Evolutionary conservation across 2,113 vertebrate genomes (phyloP).

Genomic region (Rhea pennata): DNA sequence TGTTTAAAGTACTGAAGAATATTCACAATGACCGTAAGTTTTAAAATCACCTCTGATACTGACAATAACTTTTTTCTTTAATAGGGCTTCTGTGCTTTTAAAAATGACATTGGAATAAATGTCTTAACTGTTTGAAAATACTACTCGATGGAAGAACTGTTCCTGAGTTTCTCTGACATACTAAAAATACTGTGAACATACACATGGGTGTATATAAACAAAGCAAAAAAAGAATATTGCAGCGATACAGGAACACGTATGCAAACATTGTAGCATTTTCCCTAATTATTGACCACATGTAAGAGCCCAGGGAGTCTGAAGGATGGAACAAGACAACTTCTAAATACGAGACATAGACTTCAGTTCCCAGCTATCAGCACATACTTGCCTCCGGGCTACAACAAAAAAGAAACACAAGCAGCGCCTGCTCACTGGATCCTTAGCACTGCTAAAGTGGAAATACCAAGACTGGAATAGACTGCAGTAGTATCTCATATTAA

Average conservation of each 20-base stretch:
- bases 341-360: not conserved
- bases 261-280: not conserved
- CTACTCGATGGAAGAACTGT: not conserved
- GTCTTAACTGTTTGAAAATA: not conserved
- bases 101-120: not conserved
- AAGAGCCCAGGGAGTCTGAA: not conserved
- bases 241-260: not conserved
- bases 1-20: constrained; percentile 1
- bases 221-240: not conserved
- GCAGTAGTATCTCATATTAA: not conserved
- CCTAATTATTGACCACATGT: not conserved
- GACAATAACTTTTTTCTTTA: not conserved
- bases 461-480: not conserved
- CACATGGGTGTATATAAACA: not conserved
- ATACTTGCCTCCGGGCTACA: not conserved
- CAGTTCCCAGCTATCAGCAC: not conserved
- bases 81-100: not conserved
- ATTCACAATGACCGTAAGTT: not conserved
- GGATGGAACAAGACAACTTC: not conserved
- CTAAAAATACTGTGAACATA: not conserved
- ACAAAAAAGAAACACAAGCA: not conserved
- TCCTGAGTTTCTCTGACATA: not conserved
- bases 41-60: not conserved
- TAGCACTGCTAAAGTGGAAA: not conserved
- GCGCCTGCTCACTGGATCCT: not conserved